Percentiles rank a stretch among this genome's conserved stretches.
Conservation (phyloP, 2,888 invertebrate species). For the Dyspetes luteomarginatus region DNA sequence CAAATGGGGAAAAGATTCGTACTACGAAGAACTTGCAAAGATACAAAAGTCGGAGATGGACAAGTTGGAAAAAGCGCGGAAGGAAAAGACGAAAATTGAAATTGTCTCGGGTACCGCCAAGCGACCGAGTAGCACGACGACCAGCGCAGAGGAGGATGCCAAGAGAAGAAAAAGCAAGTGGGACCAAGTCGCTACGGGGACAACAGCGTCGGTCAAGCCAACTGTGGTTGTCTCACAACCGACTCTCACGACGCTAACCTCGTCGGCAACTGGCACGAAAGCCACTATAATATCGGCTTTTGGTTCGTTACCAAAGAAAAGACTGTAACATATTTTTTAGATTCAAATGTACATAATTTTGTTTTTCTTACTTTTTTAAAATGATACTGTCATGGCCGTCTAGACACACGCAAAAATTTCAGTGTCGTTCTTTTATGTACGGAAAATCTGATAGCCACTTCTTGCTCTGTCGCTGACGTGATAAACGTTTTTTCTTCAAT, state of each 20-base stretch:
- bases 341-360: slow-evolving; percentile 69
- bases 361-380: not conserved
- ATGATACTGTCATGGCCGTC: no score
- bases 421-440: not conserved
- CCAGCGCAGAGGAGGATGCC: slow-evolving; percentile 86
- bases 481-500: slow-evolving; percentile 9
- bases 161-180: slow-evolving; percentile 95
- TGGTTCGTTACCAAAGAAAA: slow-evolving; percentile 94
- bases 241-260: slow-evolving; percentile 91
- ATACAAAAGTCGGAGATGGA: slow-evolving; percentile 97
- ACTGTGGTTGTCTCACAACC: slow-evolving; percentile 88
- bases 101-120: slow-evolving; percentile 90
- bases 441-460: slow-evolving; percentile 30
- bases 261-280: slow-evolving; percentile 94
- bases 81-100: slow-evolving; percentile 90
- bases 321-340: slow-evolving; percentile 80
- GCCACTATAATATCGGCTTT: slow-evolving; percentile 97
- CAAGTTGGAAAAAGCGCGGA: slow-evolving; percentile 89
- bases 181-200: slow-evolving; percentile 92
- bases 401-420: no score
- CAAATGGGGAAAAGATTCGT: slow-evolving; percentile 96
- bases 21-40: slow-evolving; percentile 95
- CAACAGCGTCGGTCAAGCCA: slow-evolving; percentile 86
- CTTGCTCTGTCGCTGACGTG: no score
- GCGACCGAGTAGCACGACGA: slow-evolving; percentile 84